Conservation (phyloP, 2,113 vertebrate species). For the Malurus cyaneus region DNA sequence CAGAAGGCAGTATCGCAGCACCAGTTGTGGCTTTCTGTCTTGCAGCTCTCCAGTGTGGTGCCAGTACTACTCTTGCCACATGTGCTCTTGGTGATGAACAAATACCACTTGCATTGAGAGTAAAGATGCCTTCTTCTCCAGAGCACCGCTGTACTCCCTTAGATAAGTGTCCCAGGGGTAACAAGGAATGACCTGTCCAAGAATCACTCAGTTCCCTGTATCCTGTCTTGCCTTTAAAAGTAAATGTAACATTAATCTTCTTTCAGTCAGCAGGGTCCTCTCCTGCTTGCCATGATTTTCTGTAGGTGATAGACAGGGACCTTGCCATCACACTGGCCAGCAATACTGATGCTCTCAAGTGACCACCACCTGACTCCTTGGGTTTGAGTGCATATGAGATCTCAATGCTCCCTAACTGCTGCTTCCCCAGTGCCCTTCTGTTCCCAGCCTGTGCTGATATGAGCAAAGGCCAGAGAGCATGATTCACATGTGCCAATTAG, state of each 20-base stretch:
- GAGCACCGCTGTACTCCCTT: fast-evolving
- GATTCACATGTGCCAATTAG: fast-evolving
- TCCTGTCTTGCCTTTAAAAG: not conserved
- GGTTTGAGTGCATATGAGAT: not conserved
- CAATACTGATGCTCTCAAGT: fast-evolving
- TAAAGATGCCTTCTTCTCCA: not conserved
- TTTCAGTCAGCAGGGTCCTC: not conserved
- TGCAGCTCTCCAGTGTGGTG: fast-evolving
- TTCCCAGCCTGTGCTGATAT: not conserved
- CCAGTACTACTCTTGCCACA: fast-evolving
- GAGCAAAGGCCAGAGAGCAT: not conserved
- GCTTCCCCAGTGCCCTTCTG: not conserved
- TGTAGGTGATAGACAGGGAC: not conserved
- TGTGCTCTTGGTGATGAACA: not conserved
- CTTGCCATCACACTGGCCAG: not conserved
- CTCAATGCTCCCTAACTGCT: not conserved
- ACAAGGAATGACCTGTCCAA: not conserved
- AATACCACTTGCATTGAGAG: not conserved
- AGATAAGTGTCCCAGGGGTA: not conserved
- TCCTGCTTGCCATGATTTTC: not conserved
- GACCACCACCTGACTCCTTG: not conserved
- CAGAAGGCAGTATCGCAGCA: not conserved
- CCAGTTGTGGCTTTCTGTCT: not conserved
- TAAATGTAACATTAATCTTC: not conserved
- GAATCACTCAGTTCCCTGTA: not conserved